Evolutionary conservation across 2,888 invertebrate species (phyloP).

Genomic region (Synanthedon myopaeformis): DNA sequence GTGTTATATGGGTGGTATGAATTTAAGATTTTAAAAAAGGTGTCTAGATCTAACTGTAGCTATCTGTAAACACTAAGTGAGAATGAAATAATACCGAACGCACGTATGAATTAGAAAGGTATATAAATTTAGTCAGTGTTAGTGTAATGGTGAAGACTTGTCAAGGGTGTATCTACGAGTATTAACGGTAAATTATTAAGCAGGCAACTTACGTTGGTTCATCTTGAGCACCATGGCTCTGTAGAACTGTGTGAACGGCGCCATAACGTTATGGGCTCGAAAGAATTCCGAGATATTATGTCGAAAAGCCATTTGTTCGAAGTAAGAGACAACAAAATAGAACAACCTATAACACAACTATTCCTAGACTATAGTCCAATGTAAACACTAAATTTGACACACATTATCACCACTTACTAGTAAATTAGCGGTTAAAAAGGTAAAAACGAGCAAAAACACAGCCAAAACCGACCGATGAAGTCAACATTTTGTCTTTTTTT

Average conservation of each 20-base stretch:
- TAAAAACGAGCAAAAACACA: conserved; percentile 7
- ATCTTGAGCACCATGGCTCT: conserved; percentile 63
- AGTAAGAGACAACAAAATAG: not conserved
- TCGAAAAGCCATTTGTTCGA: conserved; percentile 30
- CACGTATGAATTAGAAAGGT: too few relatives aligned
- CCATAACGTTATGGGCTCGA: conserved; percentile 43
- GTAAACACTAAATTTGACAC: conserved; percentile 62
- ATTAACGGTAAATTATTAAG: too few relatives aligned
- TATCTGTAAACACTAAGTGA: too few relatives aligned
- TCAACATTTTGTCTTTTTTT: not conserved
- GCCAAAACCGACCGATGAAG: not conserved
- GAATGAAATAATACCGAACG: too few relatives aligned
- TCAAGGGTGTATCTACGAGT: not conserved
- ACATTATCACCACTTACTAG: conserved; percentile 53
- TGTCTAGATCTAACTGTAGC: too few relatives aligned
- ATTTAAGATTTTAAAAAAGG: too few relatives aligned
- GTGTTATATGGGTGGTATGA: too few relatives aligned
- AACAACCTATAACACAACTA: conserved; percentile 3
- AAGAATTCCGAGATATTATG: conserved; percentile 33
- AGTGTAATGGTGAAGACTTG: too few relatives aligned
- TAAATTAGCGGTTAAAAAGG: conserved; percentile 8
- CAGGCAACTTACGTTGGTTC: conserved; percentile 50
- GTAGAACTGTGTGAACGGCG: conserved; percentile 55
- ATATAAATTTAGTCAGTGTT: too few relatives aligned
- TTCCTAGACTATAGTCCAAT: conserved; percentile 25